Conservation (phyloP, 2,888 invertebrate species). For the Mantis religiosa region DNA sequence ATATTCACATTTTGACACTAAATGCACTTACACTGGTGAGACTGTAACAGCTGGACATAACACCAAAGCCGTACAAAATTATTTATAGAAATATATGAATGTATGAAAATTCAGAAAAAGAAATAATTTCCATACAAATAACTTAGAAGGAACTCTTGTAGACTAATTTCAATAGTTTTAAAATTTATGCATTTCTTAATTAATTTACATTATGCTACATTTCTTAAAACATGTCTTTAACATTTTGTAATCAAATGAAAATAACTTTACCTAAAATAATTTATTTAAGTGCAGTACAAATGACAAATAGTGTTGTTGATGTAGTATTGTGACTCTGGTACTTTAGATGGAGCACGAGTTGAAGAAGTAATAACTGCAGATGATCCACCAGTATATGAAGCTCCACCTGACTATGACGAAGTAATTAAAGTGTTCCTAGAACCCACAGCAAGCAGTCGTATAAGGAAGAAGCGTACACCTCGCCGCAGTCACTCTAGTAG, state of each 20-base stretch:
- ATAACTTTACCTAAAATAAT: neutral
- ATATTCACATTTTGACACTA: too few species aligned
- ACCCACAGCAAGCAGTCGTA: conserved; percentile 6
- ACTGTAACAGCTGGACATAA: too few species aligned
- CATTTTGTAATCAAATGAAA: neutral
- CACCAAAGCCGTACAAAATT: too few species aligned
- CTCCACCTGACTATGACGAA: conserved; percentile 68
- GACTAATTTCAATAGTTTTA: too few species aligned
- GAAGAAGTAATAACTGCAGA: conserved; percentile 51
- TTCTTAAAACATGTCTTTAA: too few species aligned
- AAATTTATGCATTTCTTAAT: too few species aligned
- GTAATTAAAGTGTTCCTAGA: conserved; percentile 49
- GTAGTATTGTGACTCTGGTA: neutral
- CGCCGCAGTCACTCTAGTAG: neutral
- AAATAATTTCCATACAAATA: too few species aligned
- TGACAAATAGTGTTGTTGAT: conserved; percentile 26
- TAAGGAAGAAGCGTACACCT: conserved; percentile 10
- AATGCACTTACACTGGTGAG: too few species aligned
- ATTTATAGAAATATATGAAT: too few species aligned
- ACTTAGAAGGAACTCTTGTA: too few species aligned
- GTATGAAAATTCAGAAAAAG: too few species aligned
- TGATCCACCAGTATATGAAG: conserved; percentile 65
- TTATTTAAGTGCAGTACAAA: neutral
- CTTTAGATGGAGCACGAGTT: conserved; percentile 47
- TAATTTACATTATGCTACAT: too few species aligned